Evolutionary conservation across 1,140 invertebrate genomes (phyloP), one percentile per base, ranked within the genome.

Genomic region (Ceratitis capitata): DNA sequence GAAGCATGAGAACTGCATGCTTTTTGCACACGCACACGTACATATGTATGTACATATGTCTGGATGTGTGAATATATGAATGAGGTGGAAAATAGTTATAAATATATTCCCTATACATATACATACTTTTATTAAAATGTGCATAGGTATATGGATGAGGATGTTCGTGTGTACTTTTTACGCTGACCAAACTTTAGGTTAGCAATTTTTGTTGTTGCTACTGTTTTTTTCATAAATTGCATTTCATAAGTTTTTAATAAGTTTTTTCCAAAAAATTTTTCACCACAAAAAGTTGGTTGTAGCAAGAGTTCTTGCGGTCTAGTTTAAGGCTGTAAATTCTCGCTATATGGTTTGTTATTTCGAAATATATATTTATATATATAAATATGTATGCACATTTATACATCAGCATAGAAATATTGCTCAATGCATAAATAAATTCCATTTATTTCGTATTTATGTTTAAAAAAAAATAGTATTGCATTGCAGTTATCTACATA

Each of bases 181-280:
- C n/a, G 29, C 16, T 69, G 10, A 16, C 1, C 3, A 10, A 45
- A 78, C 32, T 45, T 45, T 45, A 23, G 7, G 39, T 32, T 39
- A 69, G 61, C 32, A 69, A 69, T 23, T 78, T 78, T 78, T 42
- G n/a, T n/a, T n/a, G n/a, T n/a, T n/a, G n/a, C n/a, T n/a, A n/a
- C n/a, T n/a, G n/a, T n/a, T 23, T 35, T 78, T 45, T 45, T 42
- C 39, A 45, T 32, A 78, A 78, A 78, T 42, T 78, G 32, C 23
- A 42, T 45, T n/a, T 23, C 39, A 78, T 45, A 78, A 78, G 69
- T 78, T 78, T 69, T 29, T 78, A 78, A 78, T 78, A 45, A 45
- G 9, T 0, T 78, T 45, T 78, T 78, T 78, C 26, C 32, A 45
- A 19, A 6, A n/a, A 56, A 1, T 45, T 39, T 5, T 45, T 47